Evolutionary conservation across 2,797 vertebrate genomes (phyloP).

Genomic region (Petrocephalus schoutedeni): DNA sequence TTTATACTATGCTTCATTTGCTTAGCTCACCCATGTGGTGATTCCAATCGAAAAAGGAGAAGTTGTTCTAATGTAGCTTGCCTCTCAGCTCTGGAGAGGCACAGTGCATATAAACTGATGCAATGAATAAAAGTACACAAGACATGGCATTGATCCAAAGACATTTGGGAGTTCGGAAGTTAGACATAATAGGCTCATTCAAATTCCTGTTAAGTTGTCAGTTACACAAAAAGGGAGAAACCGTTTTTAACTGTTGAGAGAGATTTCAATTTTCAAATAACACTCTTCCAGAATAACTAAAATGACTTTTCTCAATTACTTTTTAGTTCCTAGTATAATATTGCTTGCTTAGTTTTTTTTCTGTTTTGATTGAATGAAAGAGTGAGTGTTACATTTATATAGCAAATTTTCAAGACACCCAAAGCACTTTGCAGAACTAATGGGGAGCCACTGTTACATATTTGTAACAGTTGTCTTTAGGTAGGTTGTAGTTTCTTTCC

Average conservation of each 20-base stretch:
- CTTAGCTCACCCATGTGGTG: background rate
- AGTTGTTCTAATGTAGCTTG: background rate
- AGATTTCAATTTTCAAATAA: background rate
- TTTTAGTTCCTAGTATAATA: background rate
- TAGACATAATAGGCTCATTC: background rate
- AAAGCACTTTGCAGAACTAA: background rate
- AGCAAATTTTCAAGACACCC: background rate
- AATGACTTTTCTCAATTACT: background rate
- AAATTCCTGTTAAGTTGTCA: background rate
- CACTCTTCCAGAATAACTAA: background rate
- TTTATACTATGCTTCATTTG: background rate
- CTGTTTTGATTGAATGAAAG: background rate
- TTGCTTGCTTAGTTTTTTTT: background rate
- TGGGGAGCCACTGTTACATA: background rate
- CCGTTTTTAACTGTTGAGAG: background rate
- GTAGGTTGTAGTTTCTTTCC: background rate
- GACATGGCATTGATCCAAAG: background rate
- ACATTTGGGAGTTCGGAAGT: slow-evolving; percentile 9
- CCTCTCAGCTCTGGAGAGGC: background rate
- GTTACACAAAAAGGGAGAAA: background rate
- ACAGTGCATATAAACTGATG: background rate
- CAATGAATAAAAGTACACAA: background rate
- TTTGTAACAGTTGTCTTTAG: background rate
- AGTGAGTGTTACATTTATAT: background rate
- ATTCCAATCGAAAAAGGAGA: background rate